Evolutionary conservation across 2,113 vertebrate species (phyloP), one percentile per base, ranked within the genome.

Genomic region (Pelobates fuscus): DNA sequence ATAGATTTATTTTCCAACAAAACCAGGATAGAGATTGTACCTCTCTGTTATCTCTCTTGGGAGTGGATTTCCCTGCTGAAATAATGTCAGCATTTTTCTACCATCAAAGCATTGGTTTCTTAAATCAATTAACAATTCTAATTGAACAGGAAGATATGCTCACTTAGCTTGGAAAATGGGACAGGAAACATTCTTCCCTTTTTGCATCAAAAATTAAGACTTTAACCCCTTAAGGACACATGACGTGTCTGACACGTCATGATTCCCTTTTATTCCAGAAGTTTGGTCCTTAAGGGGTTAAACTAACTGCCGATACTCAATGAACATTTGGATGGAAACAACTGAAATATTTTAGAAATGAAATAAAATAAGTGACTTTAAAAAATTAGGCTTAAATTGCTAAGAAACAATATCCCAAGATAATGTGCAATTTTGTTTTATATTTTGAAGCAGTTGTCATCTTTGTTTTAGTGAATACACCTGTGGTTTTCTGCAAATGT

Each of bases 81-180:
- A 97, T 96, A 95, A 96, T 96, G 96, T 97, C 95, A 97, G 95
- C 96, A 94, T 93, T 97, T 98, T 98, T 94, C 94, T 91, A 96
- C 95, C 95, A 98, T 98, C 95, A 97, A 96, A 96, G 95, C 93
- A 92, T 92, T 92, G 92, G 96, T 94, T 97, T 97, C 96, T 94
- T 91, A 94, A 94, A 97, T 96, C 95, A 98, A 96, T 98, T 97
- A 98, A 97, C 95, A 97, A 96, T 98, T 96, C 94, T 96, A 98
- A 99, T 98, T 97, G 95, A 96, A 92, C 93, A 91, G 94, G 94
- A 96, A 93, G 94, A 92, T 92, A 96, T 94, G 93, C 93, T 97
- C 95, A 93, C 94, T 95, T 92, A 92, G 92, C 91, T 93, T 93
- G 91, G 94, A 93, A 95, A 98, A 97, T 94, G 95, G 94, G 93